Evolutionary conservation across 2,797 vertebrate genomes (phyloP), one percentile per base, ranked within the genome.

Genomic region (Mormyrus proboscirostris): DNA sequence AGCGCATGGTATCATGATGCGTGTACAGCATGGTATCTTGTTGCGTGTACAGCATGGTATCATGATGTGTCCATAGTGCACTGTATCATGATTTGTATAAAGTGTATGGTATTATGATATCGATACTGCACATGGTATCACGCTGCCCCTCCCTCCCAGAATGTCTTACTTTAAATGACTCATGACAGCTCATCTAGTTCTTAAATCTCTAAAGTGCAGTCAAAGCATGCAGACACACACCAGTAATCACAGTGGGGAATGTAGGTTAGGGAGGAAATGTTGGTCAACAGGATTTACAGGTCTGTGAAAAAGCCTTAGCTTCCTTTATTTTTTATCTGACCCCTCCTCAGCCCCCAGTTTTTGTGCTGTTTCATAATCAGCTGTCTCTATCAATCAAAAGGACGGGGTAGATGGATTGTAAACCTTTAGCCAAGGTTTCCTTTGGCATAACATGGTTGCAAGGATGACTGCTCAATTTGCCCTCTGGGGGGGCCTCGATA

Each of bases 271-370:
- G 51, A 49, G 65, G 29, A 33, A 90, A 90, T 88, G 89, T 50
- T 50, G 86, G 50, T 22, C n/a, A 82, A 82, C 89, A 50, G 89
- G 89, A 89, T 50, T 29, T 8, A 62, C 62, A 53, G 76, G 86
- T 89, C 79, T 55, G 47, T 7, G 65, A 86, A 87, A 25, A 51
- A 73, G 2, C 25, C 2, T 33, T 25, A 25, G 5, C 25, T 33
- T 53, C 55, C 38, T 22, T 22, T 29, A 22, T 7, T 41, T 49
- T 91, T 85, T 91, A 44, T 0, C 0, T 51, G 25, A 38, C 50
- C 3, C 0, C 69, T 29, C 47, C 82, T 84, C 41, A 22, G n/a
- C 1, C 83, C 41, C n/a, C 47, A 29, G 22, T 25, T 22, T 85
- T 85, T 33, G 83, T 33, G 14, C 25, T 86, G 83, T 29, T 57